phyloP scores from a whole-genome alignment of 1,140 invertebrate species.

The Hypothenemus hampei region DNA sequence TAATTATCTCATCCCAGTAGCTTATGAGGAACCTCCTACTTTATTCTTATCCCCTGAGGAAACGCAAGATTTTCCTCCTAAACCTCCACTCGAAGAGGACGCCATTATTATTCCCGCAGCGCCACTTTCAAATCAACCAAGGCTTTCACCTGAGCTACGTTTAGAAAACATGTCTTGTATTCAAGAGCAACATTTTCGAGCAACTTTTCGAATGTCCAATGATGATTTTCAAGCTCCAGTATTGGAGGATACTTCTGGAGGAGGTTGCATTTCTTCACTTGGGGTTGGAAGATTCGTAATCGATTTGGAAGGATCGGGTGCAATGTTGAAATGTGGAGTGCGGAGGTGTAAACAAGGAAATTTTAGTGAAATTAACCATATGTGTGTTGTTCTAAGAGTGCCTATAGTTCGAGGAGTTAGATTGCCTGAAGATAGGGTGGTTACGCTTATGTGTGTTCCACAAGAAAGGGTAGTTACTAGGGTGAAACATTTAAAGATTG shows the following conservation, averaged over 20 bases:
- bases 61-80: constrained; percentile 25
- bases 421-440: constrained; percentile 56
- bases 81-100: constrained; percentile 24
- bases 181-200: constrained; percentile 19
- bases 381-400: constrained; percentile 58
- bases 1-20: too few species aligned
- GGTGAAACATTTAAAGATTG: constrained; percentile 47
- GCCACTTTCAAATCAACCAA: constrained; percentile 9
- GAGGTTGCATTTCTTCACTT: constrained; percentile 20
- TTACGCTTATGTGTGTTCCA: constrained; percentile 58
- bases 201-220: constrained; percentile 12
- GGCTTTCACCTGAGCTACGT: constrained; percentile 24
- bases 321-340: constrained; percentile 44
- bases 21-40: constrained; percentile 26
- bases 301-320: constrained; percentile 27
- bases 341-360: constrained; percentile 32
- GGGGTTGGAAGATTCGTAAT: constrained; percentile 25
- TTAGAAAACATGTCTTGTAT: constrained; percentile 40
- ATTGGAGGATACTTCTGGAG: constrained; percentile 25
- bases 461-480: constrained; percentile 56
- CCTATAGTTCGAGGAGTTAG: constrained; percentile 55
- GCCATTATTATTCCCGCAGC: constrained; percentile 24
- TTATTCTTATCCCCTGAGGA: constrained; percentile 7
- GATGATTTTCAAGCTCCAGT: constrained; percentile 13
- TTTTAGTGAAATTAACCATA: constrained; percentile 31